These are phyloP conservation scores for Speoplatyrhinus poulsoni DNA, from an alignment of 2,113 vertebrate species.

Conservation along the genomic window DNA sequence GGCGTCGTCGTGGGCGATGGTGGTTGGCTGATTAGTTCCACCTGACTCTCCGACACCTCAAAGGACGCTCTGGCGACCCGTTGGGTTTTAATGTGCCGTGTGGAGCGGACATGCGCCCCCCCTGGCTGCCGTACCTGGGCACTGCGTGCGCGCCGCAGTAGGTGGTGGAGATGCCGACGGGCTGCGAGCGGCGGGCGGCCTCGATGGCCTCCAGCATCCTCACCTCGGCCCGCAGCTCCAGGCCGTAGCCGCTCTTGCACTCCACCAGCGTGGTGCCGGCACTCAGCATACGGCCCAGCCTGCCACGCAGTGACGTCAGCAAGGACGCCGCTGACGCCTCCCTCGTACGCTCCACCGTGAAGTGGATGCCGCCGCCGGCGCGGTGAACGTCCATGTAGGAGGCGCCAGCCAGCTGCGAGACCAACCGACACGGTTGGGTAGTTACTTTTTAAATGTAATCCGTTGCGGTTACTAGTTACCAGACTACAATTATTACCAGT, in stretches of 20 bases:
- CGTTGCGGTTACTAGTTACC: too few species aligned
- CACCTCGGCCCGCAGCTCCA: constrained; percentile 84
- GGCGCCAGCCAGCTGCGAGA: constrained; percentile 87
- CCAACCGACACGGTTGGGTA: neutral
- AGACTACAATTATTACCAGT: too few species aligned
- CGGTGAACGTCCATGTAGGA: constrained; percentile 95
- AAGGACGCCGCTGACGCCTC: constrained; percentile 79
- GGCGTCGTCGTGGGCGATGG: too few species aligned
- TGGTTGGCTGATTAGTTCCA: too few species aligned
- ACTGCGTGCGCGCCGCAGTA: constrained; percentile 95
- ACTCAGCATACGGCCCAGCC: constrained; percentile 80
- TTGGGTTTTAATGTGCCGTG: neutral
- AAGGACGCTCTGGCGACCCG: too few species aligned
- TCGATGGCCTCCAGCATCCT: constrained; percentile 93
- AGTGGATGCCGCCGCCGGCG: constrained; percentile 93
- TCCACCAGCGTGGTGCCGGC: constrained; percentile 90
- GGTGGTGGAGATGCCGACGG: constrained; percentile 86
- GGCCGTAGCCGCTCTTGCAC: constrained; percentile 97
- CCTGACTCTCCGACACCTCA: too few species aligned
- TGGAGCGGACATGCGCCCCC: too few species aligned
- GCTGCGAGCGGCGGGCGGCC: constrained; percentile 70
- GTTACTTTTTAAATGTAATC: too few species aligned
- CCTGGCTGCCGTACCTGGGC: constrained; percentile 79
- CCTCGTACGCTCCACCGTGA: constrained; percentile 86
- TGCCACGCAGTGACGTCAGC: constrained; percentile 68